phyloP scores from a whole-genome alignment of 2,113 vertebrate species.

The Leucosticte australis region DNA sequence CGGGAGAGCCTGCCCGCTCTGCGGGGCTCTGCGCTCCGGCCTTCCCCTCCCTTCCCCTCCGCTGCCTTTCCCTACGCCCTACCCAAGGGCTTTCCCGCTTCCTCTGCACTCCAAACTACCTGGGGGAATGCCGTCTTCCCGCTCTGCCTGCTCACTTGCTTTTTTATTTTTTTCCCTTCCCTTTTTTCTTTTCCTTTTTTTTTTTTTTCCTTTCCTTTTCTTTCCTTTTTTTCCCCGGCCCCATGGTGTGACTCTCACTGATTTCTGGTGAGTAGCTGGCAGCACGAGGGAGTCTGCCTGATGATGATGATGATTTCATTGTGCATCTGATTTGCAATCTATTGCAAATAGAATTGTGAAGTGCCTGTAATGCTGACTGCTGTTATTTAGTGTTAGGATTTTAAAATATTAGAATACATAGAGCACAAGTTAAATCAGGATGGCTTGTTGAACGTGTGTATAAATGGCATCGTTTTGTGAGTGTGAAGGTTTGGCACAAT shows the following conservation, averaged over 20 bases:
- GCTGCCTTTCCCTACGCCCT: background rate
- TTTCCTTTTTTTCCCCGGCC: fast-evolving
- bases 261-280: conserved; percentile 6
- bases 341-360: background rate
- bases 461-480: background rate
- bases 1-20: background rate
- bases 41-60: background rate
- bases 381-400: background rate
- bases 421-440: background rate
- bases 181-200: fast-evolving
- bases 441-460: background rate
- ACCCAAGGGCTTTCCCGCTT: background rate
- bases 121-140: background rate
- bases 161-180: too few species aligned
- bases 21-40: background rate
- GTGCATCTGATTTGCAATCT: background rate
- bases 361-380: background rate
- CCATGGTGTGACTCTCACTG: background rate
- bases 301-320: background rate
- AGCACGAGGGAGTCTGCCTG: background rate
- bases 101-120: background rate
- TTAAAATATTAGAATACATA: background rate
- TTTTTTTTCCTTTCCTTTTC: fast-evolving
- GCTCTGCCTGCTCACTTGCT: background rate
- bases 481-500: background rate